Base-by-base conservation (phyloP, 2,888 invertebrate species). In the Glaucopsyche alexis region DNA sequence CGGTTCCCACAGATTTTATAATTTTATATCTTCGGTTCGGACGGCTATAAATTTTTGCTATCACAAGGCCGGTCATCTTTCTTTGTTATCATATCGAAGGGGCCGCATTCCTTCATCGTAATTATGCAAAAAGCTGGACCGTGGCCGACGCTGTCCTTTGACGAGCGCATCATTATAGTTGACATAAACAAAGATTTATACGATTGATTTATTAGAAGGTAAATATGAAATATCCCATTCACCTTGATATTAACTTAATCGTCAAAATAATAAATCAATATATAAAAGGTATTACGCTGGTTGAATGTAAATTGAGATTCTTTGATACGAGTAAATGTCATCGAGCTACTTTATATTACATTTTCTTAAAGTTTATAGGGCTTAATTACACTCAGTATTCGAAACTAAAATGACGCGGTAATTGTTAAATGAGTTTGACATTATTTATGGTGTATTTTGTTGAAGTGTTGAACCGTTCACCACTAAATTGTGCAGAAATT, bases 101-200 rank as follows among this genome's bases (percentile, higher is more conserved):
- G 85, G 85, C 89, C 87, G 83, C 89, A 91, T 93, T 92, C 91
- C 89, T 84, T 85, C 83, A 83, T 80, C 83, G 82, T 91, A 90
- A 92, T 92, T 92, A 92, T 92, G 92, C 91, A 92, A 91, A 91
- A 92, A 92, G 88, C 89, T 87, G 90, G 90, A 87, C 91, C 81
- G 79, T 86, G 90, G 87, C 78, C 88, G 87, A 83, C 84, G 88
- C 91, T 83, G 82, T 80, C 83, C 91, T 92, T 93, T 92, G 91
- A 88, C 87, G 85, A 84, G 82, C 85, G 85, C 88, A 87, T 90
- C 91, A 88, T 92, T 91, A 91, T 89, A 88, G 83, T 88, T 90
- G 90, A 90, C 91, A 87, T 88, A 86, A 89, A 87, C 86, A 86
- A 85, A 88, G 89, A 91, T 90, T 90, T 90, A 90, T 90, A 81